Conservation (phyloP, 2,113 vertebrate species). For the Irena cyanogastra region DNA sequence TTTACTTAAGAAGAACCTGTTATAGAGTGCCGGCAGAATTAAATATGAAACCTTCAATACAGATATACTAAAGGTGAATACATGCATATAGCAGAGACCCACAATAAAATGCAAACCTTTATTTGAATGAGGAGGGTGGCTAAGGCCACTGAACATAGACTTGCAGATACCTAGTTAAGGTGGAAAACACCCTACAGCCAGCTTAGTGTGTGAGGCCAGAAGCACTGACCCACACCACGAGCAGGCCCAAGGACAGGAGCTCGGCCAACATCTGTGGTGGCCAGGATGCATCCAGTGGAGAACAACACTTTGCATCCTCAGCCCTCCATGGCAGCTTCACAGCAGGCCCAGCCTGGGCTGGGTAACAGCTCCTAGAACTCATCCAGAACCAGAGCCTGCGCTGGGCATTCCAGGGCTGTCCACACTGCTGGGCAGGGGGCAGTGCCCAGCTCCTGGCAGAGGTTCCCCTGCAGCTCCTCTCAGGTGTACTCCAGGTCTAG, state of each 20-base stretch:
- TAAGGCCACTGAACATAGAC: not conserved
- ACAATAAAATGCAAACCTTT: not conserved
- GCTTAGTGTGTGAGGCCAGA: not conserved
- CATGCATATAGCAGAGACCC: not conserved
- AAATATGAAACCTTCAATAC: not conserved
- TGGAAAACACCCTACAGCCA: not conserved
- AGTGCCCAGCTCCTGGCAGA: not conserved
- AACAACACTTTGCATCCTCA: accelerated
- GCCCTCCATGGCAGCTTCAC: not conserved
- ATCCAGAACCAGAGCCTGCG: not conserved
- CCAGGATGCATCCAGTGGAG: not conserved
- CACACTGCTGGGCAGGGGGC: not conserved
- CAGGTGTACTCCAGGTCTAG: not conserved
- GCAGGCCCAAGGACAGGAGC: not conserved
- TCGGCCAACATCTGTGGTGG: not conserved
- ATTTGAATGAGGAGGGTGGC: not conserved
- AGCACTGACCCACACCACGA: not conserved
- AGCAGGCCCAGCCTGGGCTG: not conserved
- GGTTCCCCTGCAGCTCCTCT: accelerated
- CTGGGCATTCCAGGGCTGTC: not conserved
- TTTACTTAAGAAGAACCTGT: not conserved
- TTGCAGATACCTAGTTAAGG: not conserved
- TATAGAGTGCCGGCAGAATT: not conserved
- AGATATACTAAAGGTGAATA: not conserved
- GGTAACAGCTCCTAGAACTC: not conserved